Percentiles rank a stretch among this genome's conserved stretches.
Conservation (phyloP, 2,797 vertebrate species). For the Crypturellus tataupa region DNA sequence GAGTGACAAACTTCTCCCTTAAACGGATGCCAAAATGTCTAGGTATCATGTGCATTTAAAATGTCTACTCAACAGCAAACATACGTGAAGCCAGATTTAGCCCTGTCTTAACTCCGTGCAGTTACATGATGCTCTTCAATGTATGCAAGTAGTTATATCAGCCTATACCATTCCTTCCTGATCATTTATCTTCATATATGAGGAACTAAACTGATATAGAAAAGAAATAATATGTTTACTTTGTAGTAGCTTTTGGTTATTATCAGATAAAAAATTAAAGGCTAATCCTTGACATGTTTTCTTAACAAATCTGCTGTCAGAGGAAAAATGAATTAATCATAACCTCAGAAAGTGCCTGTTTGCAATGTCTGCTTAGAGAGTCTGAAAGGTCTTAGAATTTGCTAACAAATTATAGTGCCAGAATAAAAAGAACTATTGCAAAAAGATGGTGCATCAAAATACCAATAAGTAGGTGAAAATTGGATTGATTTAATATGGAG, state of each 20-base stretch:
- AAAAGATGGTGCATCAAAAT: conserved; percentile 21
- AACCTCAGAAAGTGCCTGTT: conserved; percentile 25
- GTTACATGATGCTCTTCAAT: background rate
- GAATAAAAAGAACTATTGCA: conserved; percentile 10
- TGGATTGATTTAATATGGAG: conserved; percentile 18
- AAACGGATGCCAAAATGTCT: conserved; percentile 15
- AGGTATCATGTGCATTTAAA: conserved; percentile 1
- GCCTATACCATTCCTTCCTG: background rate
- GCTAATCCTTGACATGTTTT: conserved; percentile 26
- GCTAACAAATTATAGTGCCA: conserved; percentile 39
- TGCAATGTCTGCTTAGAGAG: conserved; percentile 36
- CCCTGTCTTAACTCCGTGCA: background rate
- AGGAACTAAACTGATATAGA: conserved; percentile 17
- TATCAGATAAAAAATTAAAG: background rate
- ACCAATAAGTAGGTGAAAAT: conserved; percentile 48
- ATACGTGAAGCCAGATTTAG: background rate
- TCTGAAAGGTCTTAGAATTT: conserved; percentile 36
- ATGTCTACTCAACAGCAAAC: conserved; percentile 20
- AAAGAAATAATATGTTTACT: background rate
- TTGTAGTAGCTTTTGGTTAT: conserved; percentile 12
- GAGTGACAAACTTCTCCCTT: background rate
- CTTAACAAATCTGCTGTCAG: conserved; percentile 9
- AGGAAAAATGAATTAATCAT: conserved; percentile 56
- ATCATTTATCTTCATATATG: background rate
- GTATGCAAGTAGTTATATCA: background rate